Conservation (phyloP, 30 jellyfish, hydroid and myxozoan species). For the Turritopsis dohrnii region DNA sequence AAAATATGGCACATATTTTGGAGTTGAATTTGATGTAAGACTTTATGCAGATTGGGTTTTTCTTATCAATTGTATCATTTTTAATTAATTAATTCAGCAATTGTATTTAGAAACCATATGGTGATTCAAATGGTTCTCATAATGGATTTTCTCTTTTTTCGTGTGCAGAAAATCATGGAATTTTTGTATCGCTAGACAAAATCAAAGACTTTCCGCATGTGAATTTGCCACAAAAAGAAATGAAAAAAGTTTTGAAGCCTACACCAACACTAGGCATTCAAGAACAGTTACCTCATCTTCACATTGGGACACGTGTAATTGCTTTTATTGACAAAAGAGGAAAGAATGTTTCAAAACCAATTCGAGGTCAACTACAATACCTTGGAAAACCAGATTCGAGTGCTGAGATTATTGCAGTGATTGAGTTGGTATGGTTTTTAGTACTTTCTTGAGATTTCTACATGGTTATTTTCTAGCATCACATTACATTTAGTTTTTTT, state of each 20-base stretch:
- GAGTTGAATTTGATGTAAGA: constrained; percentile 37
- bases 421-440: constrained; percentile 2
- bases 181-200: background rate
- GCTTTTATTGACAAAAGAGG: background rate
- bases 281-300: background rate
- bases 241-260: background rate
- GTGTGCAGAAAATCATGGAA: constrained; percentile 1
- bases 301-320: background rate
- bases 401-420: background rate
- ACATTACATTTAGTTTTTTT: too few relatives aligned
- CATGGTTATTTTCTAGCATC: too few relatives aligned
- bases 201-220: background rate
- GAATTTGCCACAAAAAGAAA: background rate
- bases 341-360: background rate
- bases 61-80: too few relatives aligned
- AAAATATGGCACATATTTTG: constrained; percentile 37
- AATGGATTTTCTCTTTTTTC: background rate
- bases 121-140: background rate
- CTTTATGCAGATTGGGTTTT: too few relatives aligned
- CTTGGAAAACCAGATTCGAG: background rate
- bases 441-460: background rate
- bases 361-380: background rate
- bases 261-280: background rate
- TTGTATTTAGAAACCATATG: background rate
- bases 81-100: background rate